phyloP scores from a whole-genome alignment of 2,797 vertebrate genomes.

The Cyclura pinguis region DNA sequence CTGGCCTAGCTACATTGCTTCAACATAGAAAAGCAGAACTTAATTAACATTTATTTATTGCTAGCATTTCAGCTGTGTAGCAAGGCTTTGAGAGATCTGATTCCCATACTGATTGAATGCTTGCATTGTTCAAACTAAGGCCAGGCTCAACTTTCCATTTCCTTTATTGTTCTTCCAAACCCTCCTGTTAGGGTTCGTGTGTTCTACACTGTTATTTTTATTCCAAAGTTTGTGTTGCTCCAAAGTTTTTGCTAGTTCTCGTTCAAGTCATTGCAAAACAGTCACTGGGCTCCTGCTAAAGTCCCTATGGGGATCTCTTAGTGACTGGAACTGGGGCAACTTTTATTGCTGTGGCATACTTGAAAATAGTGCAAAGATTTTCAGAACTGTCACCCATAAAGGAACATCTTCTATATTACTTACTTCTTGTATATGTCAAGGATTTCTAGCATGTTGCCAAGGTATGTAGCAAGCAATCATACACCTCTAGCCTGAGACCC shows the following conservation, averaged over 20 bases:
- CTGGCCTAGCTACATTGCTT: background rate
- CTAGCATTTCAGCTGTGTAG: background rate
- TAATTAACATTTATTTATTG: slow-evolving; percentile 41
- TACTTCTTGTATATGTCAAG: background rate
- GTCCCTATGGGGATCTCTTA: background rate
- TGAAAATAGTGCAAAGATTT: background rate
- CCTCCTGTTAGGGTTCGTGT: background rate
- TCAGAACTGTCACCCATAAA: background rate
- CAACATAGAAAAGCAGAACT: slow-evolving; percentile 27
- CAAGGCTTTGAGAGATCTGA: background rate
- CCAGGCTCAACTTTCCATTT: background rate
- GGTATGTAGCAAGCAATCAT: background rate
- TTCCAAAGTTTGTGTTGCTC: background rate
- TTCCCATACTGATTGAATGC: background rate
- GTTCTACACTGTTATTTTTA: background rate
- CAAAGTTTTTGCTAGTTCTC: background rate
- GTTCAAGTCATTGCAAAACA: background rate
- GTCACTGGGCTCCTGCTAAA: background rate
- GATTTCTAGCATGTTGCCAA: background rate
- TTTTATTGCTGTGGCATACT: background rate
- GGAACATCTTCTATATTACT: background rate
- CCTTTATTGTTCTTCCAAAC: background rate
- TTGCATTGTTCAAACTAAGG: background rate
- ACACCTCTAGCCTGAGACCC: too few species aligned
- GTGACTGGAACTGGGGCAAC: background rate